Conservation (phyloP, 2,888 invertebrate species). For the Acronicta leporina region DNA sequence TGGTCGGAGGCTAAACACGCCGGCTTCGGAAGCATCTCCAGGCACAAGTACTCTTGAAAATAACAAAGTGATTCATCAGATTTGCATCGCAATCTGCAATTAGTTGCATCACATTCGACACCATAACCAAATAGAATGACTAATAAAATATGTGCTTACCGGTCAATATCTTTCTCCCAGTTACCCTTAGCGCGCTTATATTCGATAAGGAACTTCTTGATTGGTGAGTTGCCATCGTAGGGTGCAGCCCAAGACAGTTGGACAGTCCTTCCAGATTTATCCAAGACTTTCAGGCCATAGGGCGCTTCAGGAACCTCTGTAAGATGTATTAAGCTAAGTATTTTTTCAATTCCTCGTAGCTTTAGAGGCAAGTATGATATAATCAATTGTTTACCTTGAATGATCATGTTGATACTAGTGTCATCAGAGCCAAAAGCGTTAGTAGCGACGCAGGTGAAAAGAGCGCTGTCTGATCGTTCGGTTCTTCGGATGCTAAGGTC, state of each 20-base stretch:
- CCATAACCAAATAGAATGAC: not conserved
- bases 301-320: constrained; percentile 96
- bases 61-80: not conserved
- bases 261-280: constrained; percentile 96
- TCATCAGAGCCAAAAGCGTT: constrained; percentile 98
- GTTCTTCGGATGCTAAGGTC: constrained; percentile 97
- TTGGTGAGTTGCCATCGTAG: constrained; percentile 97
- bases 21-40: constrained; percentile 96
- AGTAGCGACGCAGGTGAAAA: constrained; percentile 97
- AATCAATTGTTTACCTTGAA: constrained; percentile 91
- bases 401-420: constrained; percentile 98
- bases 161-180: constrained; percentile 94
- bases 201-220: constrained; percentile 96
- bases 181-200: constrained; percentile 94
- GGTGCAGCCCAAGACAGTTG: constrained; percentile 97
- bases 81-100: no score
- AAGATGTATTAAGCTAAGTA: constrained; percentile 37
- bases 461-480: constrained; percentile 95
- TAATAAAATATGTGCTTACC: constrained; percentile 58
- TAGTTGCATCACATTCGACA: no score
- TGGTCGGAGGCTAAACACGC: constrained; percentile 96
- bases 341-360: not conserved
- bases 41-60: constrained; percentile 93
- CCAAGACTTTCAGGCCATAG: constrained; percentile 95
- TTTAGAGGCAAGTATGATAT: not conserved